Percentiles rank a stretch among this genome's conserved stretches.
phyloP scores from a whole-genome alignment of 1,140 invertebrate genomes.

The Atta colombica region DNA sequence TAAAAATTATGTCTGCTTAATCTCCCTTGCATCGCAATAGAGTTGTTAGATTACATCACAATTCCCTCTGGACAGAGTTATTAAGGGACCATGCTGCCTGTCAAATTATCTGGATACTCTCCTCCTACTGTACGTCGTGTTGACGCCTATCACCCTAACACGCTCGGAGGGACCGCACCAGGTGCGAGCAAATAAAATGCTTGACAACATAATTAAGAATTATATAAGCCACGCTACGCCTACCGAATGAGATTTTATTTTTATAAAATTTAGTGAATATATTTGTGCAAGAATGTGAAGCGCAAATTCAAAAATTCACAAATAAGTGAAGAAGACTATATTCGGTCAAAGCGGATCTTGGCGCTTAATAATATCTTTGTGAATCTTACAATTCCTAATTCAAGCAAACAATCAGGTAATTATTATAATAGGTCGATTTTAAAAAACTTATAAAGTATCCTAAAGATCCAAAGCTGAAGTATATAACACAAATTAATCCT shows the following conservation, averaged over 20 bases:
- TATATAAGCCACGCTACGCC: conserved; percentile 26
- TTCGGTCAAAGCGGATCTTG: no score
- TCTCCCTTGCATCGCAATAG: conserved; percentile 21
- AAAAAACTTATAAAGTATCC: no score
- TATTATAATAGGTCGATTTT: no score
- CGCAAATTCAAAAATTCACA: background rate
- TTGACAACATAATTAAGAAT: conserved; percentile 43
- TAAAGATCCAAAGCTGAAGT: no score
- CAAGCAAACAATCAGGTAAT: no score
- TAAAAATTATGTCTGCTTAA: background rate
- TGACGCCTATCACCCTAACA: conserved; percentile 60
- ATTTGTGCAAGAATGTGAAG: background rate
- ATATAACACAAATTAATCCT: no score
- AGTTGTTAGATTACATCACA: conserved; percentile 53
- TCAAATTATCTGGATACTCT: conserved; percentile 62
- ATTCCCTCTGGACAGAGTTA: conserved; percentile 55
- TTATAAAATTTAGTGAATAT: background rate
- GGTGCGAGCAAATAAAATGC: conserved; percentile 47
- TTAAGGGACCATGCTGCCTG: conserved; percentile 60
- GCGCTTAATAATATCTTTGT: no score
- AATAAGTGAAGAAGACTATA: no score
- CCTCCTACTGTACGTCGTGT: conserved; percentile 55
- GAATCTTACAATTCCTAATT: no score
- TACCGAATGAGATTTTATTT: conserved; percentile 5
- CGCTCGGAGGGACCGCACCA: conserved; percentile 26